Conservation (phyloP, 1,140 invertebrate genomes). For the Homarus americanus region DNA sequence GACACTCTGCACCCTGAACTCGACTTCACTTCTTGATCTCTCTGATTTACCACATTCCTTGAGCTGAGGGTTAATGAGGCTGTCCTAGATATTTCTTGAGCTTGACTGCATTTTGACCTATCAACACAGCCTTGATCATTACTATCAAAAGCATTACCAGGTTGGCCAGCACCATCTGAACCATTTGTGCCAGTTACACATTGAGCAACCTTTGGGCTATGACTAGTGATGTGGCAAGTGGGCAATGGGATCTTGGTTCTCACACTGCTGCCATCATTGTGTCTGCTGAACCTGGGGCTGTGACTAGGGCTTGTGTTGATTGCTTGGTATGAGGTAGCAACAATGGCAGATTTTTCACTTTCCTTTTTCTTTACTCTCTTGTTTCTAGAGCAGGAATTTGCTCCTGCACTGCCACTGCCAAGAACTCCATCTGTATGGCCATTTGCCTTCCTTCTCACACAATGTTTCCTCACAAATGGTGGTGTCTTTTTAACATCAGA, state of each 20-base stretch:
- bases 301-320: background rate
- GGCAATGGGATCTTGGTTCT: background rate
- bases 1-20: background rate
- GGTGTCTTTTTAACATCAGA: conserved; percentile 4
- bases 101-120: background rate
- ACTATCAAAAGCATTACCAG: background rate
- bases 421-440: background rate
- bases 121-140: background rate
- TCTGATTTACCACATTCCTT: background rate
- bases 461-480: conserved; percentile 30
- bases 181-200: background rate
- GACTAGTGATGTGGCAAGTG: background rate
- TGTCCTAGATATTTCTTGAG: background rate
- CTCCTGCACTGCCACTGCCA: background rate
- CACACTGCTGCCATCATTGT: background rate
- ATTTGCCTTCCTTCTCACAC: conserved; percentile 35
- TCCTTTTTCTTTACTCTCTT: background rate
- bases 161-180: background rate
- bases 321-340: background rate
- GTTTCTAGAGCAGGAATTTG: background rate
- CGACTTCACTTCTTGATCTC: background rate
- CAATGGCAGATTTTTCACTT: background rate
- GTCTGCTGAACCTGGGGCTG: background rate
- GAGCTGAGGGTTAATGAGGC: background rate
- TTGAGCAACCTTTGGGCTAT: background rate